Evolutionary conservation across 2,888 invertebrate species (phyloP).

Genomic region (Watsonalla cultraria): DNA sequence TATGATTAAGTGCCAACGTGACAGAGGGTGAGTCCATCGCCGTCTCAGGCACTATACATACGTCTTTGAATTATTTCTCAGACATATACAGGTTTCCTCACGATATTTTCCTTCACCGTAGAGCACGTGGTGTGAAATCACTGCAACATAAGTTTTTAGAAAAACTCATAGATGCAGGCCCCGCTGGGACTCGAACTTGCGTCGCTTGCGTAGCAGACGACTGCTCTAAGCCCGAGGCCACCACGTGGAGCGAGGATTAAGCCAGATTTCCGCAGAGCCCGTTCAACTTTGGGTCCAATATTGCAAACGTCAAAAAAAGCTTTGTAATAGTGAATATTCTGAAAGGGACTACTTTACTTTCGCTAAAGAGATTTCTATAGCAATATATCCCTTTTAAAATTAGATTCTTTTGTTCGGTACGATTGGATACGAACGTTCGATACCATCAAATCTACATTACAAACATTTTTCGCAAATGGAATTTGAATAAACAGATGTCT

Average conservation of each 20-base stretch:
- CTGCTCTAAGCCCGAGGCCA: no score
- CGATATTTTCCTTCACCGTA: no score
- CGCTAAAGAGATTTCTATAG: slow-evolving; percentile 19
- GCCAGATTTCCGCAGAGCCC: background rate
- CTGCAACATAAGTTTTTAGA: no score
- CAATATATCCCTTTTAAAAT: slow-evolving; percentile 23
- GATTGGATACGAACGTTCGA: slow-evolving; percentile 10
- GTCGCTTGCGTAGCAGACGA: no score
- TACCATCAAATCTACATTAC: background rate
- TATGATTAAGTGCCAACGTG: no score
- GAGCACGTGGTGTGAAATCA: no score
- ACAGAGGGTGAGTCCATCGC: no score
- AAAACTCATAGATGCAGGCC: no score
- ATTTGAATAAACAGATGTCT: background rate
- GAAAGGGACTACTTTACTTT: background rate
- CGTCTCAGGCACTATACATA: no score
- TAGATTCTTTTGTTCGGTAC: slow-evolving; percentile 20
- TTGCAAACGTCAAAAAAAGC: background rate
- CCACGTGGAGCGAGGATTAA: background rate
- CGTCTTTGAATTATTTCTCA: no score
- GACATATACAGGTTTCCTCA: no score
- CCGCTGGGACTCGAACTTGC: no score
- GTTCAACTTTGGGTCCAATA: background rate
- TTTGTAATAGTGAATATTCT: background rate
- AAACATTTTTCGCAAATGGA: background rate